Percentiles rank a stretch among this genome's conserved stretches.
phyloP scores from a whole-genome alignment of 2,888 invertebrate species.

The Baccha elongata region DNA sequence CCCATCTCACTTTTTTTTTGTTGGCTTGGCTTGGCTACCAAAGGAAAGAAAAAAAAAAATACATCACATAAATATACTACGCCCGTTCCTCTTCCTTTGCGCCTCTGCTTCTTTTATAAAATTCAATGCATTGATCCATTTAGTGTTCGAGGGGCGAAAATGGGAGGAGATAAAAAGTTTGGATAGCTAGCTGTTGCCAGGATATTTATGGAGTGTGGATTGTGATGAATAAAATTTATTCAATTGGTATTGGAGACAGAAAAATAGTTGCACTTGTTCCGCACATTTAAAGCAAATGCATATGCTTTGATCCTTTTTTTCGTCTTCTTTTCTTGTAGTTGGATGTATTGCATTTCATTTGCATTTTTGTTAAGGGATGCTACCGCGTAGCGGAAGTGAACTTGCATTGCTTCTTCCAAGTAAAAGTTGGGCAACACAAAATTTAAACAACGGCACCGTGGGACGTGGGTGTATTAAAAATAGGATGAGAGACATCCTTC shows the following conservation, averaged over 20 bases:
- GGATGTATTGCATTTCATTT: slow-evolving; percentile 1
- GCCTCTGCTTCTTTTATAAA: not conserved
- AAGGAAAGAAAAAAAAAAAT: slow-evolving; percentile 58
- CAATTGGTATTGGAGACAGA: slow-evolving; percentile 72
- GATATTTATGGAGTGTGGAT: slow-evolving; percentile 73
- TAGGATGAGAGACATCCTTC: slow-evolving; percentile 64
- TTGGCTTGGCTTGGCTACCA: slow-evolving; percentile 43
- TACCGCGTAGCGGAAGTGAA: slow-evolving; percentile 31
- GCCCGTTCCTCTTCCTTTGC: not conserved
- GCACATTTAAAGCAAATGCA: slow-evolving; percentile 61
- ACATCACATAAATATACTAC: slow-evolving; percentile 43
- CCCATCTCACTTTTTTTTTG: not conserved
- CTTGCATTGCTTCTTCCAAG: not conserved
- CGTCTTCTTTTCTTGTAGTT: slow-evolving; percentile 1
- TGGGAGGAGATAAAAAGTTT: slow-evolving; percentile 38
- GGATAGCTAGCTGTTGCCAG: slow-evolving; percentile 51
- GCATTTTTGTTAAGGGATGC: not conserved
- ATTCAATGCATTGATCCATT: slow-evolving; percentile 47
- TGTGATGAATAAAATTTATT: slow-evolving; percentile 72
- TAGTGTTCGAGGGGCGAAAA: slow-evolving; percentile 15
- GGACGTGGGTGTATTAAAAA: not conserved
- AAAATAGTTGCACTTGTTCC: slow-evolving; percentile 73
- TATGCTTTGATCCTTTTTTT: slow-evolving; percentile 31
- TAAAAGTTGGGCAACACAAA: slow-evolving; percentile 6
- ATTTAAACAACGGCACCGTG: slow-evolving; percentile 35